Conservation (phyloP, 2,888 invertebrate genomes). For the Drosophila atroscutellata region DNA sequence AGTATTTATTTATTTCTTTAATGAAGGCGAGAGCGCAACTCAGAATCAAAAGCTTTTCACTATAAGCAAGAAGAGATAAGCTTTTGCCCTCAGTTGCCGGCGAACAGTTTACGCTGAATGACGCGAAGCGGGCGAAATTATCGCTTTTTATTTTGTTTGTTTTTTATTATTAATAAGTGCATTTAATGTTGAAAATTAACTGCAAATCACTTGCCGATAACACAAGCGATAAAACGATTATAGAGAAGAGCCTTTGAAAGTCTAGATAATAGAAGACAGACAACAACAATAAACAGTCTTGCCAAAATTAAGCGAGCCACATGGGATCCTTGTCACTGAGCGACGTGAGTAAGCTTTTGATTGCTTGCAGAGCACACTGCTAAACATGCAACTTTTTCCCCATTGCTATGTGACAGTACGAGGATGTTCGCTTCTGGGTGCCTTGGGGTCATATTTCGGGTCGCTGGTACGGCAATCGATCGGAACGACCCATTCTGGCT, state of each 20-base stretch:
- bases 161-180: background rate
- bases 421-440: constrained; percentile 88
- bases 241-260: constrained; percentile 25
- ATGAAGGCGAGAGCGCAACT: background rate
- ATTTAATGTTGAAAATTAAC: no score
- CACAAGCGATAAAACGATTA: constrained; percentile 9
- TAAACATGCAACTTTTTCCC: constrained; percentile 12
- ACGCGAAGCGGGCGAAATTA: background rate
- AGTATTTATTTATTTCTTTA: background rate
- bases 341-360: constrained; percentile 44
- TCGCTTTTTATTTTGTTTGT: background rate
- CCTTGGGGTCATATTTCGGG: constrained; percentile 89
- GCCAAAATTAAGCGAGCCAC: constrained; percentile 36
- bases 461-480: constrained; percentile 89
- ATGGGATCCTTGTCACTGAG: constrained; percentile 52
- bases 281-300: background rate
- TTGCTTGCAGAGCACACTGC: constrained; percentile 23
- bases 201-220: background rate
- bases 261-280: background rate
- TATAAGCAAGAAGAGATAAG: background rate
- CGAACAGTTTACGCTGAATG: background rate
- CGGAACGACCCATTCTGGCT: constrained; percentile 88
- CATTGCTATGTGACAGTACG: constrained; percentile 73
- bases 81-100: constrained; percentile 6
- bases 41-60: constrained; percentile 3